Base-by-base conservation (phyloP, 2,113 vertebrate species). In the Triplophysa tibetana region DNA sequence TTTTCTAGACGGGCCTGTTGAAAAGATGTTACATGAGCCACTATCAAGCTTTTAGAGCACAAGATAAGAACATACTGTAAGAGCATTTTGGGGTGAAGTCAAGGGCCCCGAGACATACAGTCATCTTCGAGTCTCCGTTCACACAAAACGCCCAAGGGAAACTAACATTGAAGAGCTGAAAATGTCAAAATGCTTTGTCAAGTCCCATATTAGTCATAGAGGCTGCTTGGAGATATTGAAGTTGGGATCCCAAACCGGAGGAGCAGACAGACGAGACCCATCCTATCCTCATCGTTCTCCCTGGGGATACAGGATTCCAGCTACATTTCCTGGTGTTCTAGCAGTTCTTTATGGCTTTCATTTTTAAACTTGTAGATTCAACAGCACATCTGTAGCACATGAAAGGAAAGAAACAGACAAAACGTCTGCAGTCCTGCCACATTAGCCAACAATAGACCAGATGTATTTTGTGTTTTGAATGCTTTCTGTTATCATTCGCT, bases 171-270 rank as follows among this genome's bases (percentile, higher is more conserved):
- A 88, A 87, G 84, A 90, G 85, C 90, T 91, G 89, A 76, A 92
- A 93, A 93, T 93, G 91, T 93, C 90, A 93, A 91, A 91, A 90
- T 90, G 89, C 88, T 91, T 92, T 90, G 90, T 92, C 91, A 89
- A 60, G 84, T 91, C 85, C 85, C 84, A 85, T 92, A 85, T 88
- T 81, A 88, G 86, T 91, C 85, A 90, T 81, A 81, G 84, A 85
- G 81, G 17, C 74, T 75, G 85, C 82, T 80, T 78, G 4, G 38
- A 63, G 45, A 84, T 61, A 54, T 63, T 63, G 19, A 60, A 61
- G 63, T 70, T 83, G 43, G 70, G 64, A 82, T 75, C 61, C 70
- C 68, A 58, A 52, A 83, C 19, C 58, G 48, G 68, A 75, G 45
- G 19, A 56, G 26, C 73, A 80, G 11, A 21, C 60, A 70, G 73